Evolutionary conservation across 1,140 invertebrate genomes (phyloP), one percentile per base, ranked within the genome.

Genomic region (Aphelinus atriplicis): DNA sequence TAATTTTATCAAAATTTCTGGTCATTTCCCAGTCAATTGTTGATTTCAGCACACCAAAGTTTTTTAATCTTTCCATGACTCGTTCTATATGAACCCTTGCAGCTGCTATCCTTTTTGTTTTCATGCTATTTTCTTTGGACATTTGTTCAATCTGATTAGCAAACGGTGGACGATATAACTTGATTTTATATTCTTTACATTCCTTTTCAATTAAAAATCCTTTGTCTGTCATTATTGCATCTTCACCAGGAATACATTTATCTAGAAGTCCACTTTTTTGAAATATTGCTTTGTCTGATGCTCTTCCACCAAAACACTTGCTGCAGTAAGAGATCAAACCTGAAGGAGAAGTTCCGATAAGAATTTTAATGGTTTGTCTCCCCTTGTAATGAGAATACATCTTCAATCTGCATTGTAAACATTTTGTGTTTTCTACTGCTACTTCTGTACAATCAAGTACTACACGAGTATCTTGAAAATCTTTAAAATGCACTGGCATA

Each of bases 311-410:
- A 58, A 6, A 58, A 6, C 7, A 3, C 51, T 78, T 46, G 10
- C 79, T 81, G 7, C 84, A 45, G 78, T 80, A 86, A 48, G 73
- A 73, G 63, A 85, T 81, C 9, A 79, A 62, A 7, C 82, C 84
- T 58, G 60, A 57, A 45, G 75, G 84, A 45, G 80, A 77, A 55
- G 85, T 79, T 6, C 80, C 80, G 56, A 84, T 79, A 61, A 87
- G 71, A 50, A 81, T 78, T 77, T 86, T 87, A n/a, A 79, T 76
- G 7, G 82, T 86, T 61, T 78, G 78, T 53, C 63, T 10, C 50
- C 58, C 67, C 79, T 77, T 77, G 10, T 86, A 85, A 4, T 66
- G 58, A 3, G 83, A 84, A 73, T 81, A 80, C 42, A 68, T 69
- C 55, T 58, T 57, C 7, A 80, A 45, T 48, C 68, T 58, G 62